Percentiles rank a stretch among this genome's conserved stretches.
Evolutionary conservation across 1,140 invertebrate species (phyloP).

Genomic region (Anoplolepis gracilipes): DNA sequence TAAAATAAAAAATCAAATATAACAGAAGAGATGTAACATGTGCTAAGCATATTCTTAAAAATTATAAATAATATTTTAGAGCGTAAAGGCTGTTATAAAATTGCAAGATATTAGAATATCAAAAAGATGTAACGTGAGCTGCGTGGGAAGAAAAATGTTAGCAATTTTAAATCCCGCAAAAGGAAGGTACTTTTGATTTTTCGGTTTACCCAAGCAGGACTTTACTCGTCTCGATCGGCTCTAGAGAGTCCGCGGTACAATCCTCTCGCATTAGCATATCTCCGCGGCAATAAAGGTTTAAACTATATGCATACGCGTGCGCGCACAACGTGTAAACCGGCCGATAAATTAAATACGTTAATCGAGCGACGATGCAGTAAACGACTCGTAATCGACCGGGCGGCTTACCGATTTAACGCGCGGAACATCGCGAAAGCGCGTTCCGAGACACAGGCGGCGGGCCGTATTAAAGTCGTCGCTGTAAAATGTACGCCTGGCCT

Average conservation of each 20-base stretch:
- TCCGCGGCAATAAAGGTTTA: conserved; percentile 59
- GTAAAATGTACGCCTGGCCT: conserved; percentile 42
- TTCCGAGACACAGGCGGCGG: neutral
- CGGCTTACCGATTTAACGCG: conserved; percentile 52
- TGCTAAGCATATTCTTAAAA: neutral
- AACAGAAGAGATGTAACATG: neutral
- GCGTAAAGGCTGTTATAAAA: no score
- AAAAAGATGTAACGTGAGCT: neutral
- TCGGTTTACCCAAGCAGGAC: neutral
- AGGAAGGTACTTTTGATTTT: conserved; percentile 12
- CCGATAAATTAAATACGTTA: conserved; percentile 73
- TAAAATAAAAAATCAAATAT: neutral
- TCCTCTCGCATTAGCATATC: conserved; percentile 73
- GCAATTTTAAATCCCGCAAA: neutral
- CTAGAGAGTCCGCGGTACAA: conserved; percentile 34
- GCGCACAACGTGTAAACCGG: conserved; percentile 46
- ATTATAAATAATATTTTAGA: neutral
- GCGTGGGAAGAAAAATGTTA: neutral
- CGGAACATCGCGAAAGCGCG: conserved; percentile 32
- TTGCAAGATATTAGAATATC: neutral
- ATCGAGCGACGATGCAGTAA: conserved; percentile 68
- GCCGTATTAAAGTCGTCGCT: conserved; percentile 52
- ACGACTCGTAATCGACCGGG: conserved; percentile 68
- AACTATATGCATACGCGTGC: conserved; percentile 48
- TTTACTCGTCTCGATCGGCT: conserved; percentile 8